Conservation (phyloP, 2,888 invertebrate species). For the Platycnemis pennipes region DNA sequence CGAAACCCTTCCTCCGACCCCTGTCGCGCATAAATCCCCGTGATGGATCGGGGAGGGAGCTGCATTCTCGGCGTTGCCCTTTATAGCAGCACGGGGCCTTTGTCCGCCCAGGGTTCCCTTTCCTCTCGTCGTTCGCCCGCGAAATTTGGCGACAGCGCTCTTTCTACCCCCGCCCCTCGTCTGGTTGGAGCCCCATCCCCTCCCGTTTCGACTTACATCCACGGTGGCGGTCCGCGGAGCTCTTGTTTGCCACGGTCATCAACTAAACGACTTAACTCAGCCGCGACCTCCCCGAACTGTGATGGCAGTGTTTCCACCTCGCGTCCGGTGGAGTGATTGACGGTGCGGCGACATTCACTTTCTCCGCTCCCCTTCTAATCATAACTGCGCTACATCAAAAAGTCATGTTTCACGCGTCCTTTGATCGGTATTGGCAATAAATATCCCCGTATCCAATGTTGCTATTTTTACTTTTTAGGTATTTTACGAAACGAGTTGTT, state of each 20-base stretch:
- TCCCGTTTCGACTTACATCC: background rate
- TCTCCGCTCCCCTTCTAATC: background rate
- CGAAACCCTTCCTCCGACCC: background rate
- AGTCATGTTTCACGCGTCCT: background rate
- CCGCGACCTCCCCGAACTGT: background rate
- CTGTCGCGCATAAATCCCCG: constrained; percentile 6
- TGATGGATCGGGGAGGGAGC: background rate
- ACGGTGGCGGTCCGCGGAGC: background rate
- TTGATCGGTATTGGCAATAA: too few species aligned
- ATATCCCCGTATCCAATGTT: too few species aligned
- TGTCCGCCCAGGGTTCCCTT: background rate
- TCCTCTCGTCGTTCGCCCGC: background rate
- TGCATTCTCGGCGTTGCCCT: background rate
- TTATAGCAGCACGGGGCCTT: background rate
- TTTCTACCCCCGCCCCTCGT: background rate
- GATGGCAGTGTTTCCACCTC: background rate
- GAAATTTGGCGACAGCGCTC: background rate
- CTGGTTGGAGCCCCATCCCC: background rate
- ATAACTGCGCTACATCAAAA: background rate
- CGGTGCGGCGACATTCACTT: background rate
- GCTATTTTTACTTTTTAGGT: too few species aligned
- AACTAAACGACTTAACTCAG: background rate
- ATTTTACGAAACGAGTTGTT: too few species aligned
- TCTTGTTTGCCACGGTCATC: background rate
- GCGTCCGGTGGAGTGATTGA: background rate